Evolutionary conservation across 30 jellyfish, hydroid and myxozoan genomes (phyloP).

Genomic region (Aurelia sp.): DNA sequence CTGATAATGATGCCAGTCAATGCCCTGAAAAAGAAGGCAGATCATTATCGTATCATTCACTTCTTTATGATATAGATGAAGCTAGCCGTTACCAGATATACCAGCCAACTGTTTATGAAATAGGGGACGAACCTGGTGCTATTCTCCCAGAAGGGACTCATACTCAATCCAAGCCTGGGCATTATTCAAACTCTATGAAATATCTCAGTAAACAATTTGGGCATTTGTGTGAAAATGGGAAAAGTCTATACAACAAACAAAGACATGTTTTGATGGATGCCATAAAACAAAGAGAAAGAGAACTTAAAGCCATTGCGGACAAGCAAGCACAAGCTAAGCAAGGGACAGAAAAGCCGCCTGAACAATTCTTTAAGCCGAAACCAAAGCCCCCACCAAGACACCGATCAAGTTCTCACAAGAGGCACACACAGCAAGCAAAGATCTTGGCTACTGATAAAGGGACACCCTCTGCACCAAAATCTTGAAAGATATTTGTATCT

Average conservation of each 20-base stretch:
- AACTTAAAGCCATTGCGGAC: constrained; percentile 69
- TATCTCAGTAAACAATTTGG: constrained; percentile 60
- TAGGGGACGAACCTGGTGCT: constrained; percentile 56
- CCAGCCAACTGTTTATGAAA: constrained; percentile 95
- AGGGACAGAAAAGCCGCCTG: constrained; percentile 23
- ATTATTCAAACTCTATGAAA: constrained; percentile 55
- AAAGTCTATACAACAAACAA: constrained; percentile 35
- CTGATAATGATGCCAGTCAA: neutral
- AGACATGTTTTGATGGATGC: constrained; percentile 50
- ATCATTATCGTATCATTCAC: constrained; percentile 81
- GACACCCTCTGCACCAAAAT: neutral
- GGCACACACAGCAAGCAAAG: constrained; percentile 23
- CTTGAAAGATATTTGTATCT: neutral
- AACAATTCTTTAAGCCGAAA: constrained; percentile 57
- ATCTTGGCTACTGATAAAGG: neutral
- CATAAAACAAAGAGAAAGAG: constrained; percentile 59
- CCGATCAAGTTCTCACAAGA: constrained; percentile 46
- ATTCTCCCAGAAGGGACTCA: neutral
- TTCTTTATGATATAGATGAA: constrained; percentile 85
- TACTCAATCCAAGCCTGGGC: constrained; percentile 16
- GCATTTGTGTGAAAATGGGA: constrained; percentile 60
- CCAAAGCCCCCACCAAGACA: constrained; percentile 57
- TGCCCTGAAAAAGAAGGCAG: constrained; percentile 25
- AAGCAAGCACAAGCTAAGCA: constrained; percentile 49
- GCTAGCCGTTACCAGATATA: constrained; percentile 88